Percentiles rank a stretch among this genome's conserved stretches.
Conservation (phyloP, 2,797 vertebrate species). For the Galagoides demidoff region DNA sequence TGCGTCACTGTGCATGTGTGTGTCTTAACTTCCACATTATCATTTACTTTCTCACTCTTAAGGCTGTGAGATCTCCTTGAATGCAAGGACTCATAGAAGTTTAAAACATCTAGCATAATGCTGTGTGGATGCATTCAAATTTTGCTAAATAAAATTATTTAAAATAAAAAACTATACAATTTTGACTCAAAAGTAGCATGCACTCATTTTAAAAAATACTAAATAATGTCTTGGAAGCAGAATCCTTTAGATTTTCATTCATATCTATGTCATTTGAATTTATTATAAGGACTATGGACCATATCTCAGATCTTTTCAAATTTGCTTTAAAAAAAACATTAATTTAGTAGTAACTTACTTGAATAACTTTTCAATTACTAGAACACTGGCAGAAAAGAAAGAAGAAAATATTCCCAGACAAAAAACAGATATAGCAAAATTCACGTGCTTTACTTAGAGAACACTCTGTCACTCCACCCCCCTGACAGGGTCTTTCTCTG, state of each 20-base stretch:
- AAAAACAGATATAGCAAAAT: conserved; percentile 45
- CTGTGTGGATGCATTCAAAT: neutral
- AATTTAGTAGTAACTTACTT: neutral
- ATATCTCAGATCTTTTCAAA: neutral
- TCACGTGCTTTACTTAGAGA: neutral
- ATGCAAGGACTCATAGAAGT: neutral
- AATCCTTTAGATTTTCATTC: neutral
- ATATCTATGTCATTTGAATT: neutral
- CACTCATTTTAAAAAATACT: conserved; percentile 4
- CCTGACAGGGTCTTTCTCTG: too few species aligned
- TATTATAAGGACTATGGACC: neutral
- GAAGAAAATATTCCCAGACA: conserved; percentile 29
- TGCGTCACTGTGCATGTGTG: fast-evolving
- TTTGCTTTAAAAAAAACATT: neutral
- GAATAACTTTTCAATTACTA: neutral
- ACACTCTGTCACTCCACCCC: too few species aligned
- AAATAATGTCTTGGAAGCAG: conserved; percentile 6
- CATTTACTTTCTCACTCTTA: neutral
- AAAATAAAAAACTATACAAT: conserved; percentile 10
- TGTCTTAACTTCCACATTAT: neutral
- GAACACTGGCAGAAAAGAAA: neutral
- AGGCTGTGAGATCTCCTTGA: neutral
- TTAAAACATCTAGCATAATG: neutral
- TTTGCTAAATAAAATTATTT: conserved; percentile 42
- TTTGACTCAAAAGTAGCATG: conserved; percentile 44